Evolutionary conservation across 2,888 invertebrate genomes (phyloP).

Genomic region (Dasypogon diadema): DNA sequence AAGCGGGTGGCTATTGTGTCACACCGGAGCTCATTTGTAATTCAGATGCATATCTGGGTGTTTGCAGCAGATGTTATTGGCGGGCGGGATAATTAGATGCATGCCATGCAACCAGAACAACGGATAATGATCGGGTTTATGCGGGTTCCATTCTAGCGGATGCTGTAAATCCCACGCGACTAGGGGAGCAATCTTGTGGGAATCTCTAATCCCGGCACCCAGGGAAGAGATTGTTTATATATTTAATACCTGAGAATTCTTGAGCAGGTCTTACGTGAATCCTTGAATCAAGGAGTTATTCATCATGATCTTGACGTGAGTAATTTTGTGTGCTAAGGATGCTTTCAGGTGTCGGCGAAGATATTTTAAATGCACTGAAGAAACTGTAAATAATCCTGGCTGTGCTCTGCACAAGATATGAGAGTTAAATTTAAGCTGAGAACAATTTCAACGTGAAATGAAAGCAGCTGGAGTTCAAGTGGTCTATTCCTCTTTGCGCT

Average conservation of each 20-base stretch:
- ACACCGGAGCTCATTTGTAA: conserved; percentile 17
- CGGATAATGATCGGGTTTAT: conserved; percentile 26
- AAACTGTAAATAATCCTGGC: not conserved
- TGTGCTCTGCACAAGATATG: not conserved
- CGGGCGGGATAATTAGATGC: conserved; percentile 23
- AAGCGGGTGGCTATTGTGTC: no score
- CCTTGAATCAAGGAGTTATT: not conserved
- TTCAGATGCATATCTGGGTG: not conserved
- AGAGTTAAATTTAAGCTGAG: conserved; percentile 11
- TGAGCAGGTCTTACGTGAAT: not conserved
- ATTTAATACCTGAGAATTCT: conserved; percentile 5
- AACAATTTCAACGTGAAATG: not conserved
- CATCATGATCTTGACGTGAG: conserved; percentile 3
- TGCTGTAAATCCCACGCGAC: not conserved
- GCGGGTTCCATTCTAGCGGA: not conserved
- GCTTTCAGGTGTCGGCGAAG: conserved; percentile 4
- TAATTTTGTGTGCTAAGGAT: not conserved
- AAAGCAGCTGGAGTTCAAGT: not conserved
- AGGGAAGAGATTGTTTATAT: conserved; percentile 6
- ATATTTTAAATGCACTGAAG: not conserved
- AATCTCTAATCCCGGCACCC: not conserved
- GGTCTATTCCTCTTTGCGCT: conserved; percentile 2
- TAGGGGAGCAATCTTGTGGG: not conserved
- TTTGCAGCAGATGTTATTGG: conserved; percentile 11
- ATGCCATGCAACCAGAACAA: conserved; percentile 9